Base-by-base conservation (phyloP, 2,888 invertebrate genomes). In the Nemoura dubitans region DNA sequence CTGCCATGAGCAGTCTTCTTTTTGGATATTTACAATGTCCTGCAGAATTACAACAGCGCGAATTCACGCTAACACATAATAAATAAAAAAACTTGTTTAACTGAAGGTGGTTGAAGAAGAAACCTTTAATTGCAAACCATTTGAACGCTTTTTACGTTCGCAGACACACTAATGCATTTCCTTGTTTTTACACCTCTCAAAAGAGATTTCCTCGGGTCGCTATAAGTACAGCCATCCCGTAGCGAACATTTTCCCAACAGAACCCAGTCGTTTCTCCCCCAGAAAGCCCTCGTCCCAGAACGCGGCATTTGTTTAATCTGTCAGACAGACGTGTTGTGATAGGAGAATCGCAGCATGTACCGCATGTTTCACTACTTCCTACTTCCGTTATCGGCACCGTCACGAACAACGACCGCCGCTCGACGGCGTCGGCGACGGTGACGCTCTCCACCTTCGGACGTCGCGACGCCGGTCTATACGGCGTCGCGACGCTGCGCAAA, bases 241-340 rank as follows among this genome's bases (percentile, higher is more conserved):
- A 2, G 59, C 2, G 59, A 59, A 59, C 59, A 59, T 59, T 59
- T 59, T 59, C 21, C 14, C 59, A 59, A 21, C 59, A 10, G 59
- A 59, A 59, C 10, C 14, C 16, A 59, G 6, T 16, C 59, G 21
- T 59, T 59, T 59, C 21, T 21, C 59, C 16, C 16, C 59, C 59
- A 59, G 59, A 59, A 59, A 10, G 59, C 59, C 14, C 21, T 21
- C 59, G 10, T 59, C 59, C 59, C 21, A 59, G 16, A 21, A 14
- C 27, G 29, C 16, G 25, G 30, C 81, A 81, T 81, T 81, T 81
- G 81, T 81, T 81, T 81, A 81, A 81, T 81, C 81, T 28, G 81
- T 78, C 78, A 78, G 16, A 81, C 78, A 78, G 16, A 81, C 29
- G 30, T 81, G 81, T 81, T 81, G 81, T 81, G 81, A 81, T 81